Conservation (phyloP, 1,140 invertebrate genomes). For the Ephestia elutella region DNA sequence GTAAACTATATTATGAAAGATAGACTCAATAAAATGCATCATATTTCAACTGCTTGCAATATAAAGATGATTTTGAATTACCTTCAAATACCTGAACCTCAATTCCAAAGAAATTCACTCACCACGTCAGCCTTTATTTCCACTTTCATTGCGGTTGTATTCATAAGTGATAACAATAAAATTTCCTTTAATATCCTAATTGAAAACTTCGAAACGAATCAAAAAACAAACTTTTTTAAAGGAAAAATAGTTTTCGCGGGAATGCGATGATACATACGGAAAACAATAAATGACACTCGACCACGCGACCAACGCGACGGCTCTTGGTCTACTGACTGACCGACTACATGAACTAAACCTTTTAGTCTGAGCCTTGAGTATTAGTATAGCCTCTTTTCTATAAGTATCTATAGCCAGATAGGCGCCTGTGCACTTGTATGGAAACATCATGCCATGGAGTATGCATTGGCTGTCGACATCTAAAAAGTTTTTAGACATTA, state of each 20-base stretch:
- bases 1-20: too few relatives aligned
- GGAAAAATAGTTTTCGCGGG: constrained; percentile 2
- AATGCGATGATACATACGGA: neutral
- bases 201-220: too few relatives aligned
- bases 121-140: constrained; percentile 60
- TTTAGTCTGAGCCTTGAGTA: too few relatives aligned
- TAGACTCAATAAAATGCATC: too few relatives aligned
- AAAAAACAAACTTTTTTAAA: neutral
- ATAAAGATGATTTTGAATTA: too few relatives aligned
- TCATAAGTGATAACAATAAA: neutral
- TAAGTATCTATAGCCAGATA: neutral
- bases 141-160: constrained; percentile 29
- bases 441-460: neutral
- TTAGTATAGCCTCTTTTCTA: neutral
- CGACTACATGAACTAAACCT: neutral
- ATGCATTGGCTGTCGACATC: too few relatives aligned
- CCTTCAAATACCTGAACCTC: too few relatives aligned
- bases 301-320: neutral
- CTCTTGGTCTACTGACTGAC: neutral
- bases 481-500: too few relatives aligned
- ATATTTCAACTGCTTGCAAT: too few relatives aligned
- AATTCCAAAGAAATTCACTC: constrained; percentile 20
- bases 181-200: neutral
- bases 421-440: too few relatives aligned
- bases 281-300: neutral